Base-by-base conservation (phyloP, 2,113 vertebrate genomes). In the Sitta europaea region DNA sequence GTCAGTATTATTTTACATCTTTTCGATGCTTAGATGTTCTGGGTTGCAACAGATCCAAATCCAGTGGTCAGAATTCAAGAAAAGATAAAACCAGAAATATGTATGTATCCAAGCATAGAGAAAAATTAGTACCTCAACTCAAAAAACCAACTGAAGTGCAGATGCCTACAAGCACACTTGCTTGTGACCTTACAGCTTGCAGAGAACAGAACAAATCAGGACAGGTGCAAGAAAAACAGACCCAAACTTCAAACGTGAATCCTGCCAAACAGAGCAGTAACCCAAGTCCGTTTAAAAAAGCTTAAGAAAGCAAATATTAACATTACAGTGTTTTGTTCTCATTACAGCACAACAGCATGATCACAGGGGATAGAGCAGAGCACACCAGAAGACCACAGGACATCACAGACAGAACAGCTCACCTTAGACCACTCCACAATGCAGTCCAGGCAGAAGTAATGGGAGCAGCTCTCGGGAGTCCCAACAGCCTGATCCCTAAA, bases 371-470 rank as follows among this genome's bases (percentile, higher is more conserved):
- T 19, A 66, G 31, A 36, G 62, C n/a, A 86, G 47, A 70, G 25
- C 28, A 33, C 15, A 31, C 14, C 24, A 72, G 50, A 54, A 68
- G 27, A 51, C 43, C 15, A 33, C 5, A 63, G 43, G 74, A 68
- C 38, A 77, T 8, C 8, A 61, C 43, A 74, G 24, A 72, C 42
- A 31, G 27, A 36, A 33, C 14, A 70, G 38, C 98, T 96, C 80
- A 99, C 99, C 98, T 99, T 99, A 25, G 99, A 97, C 99, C 99
- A 99, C 82, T 99, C 99, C 28, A 99, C 95, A 5, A 99, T 99
- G 94, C 99, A 99, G 95, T 99, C 99, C 40, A 99, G 98, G 94
- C 99, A 99, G 98, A 99, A 99, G 94, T 99, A 99, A 96, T 99
- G 99, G 89, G 98, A 97, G 73, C 99, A 99, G 97, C 62, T 98